Percentiles rank a stretch among this genome's conserved stretches.
These are phyloP conservation scores for Gobio occitaniae DNA, from an alignment of 2,797 vertebrate species.

Conservation along the genomic window DNA sequence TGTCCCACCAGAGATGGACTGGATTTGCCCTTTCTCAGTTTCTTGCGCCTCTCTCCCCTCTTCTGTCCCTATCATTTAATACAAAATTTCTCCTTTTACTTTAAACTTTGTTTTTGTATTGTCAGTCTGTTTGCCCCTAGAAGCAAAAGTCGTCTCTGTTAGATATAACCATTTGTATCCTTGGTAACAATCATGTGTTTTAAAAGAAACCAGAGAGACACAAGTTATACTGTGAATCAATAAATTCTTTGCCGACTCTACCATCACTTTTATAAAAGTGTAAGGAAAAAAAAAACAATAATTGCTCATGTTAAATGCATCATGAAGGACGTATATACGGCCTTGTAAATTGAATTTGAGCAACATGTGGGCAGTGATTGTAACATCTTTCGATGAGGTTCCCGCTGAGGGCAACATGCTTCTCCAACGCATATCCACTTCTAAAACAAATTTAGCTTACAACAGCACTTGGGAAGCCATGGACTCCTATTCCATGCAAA, in stretches of 20 bases:
- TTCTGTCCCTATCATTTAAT: background rate
- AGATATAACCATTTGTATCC: slow-evolving; percentile 14
- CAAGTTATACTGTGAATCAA: slow-evolving; percentile 20
- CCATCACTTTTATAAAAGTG: background rate
- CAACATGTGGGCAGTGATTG: slow-evolving; percentile 24
- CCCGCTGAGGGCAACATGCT: background rate
- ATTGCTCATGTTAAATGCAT: slow-evolving; percentile 23
- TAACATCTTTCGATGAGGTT: background rate
- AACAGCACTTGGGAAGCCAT: slow-evolving; percentile 14
- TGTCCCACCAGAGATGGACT: slow-evolving; percentile 76
- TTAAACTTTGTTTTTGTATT: background rate
- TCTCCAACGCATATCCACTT: slow-evolving; percentile 17
- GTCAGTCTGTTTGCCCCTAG: background rate
- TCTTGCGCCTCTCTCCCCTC: slow-evolving; percentile 67
- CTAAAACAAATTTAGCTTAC: slow-evolving; percentile 36
- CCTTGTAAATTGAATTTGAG: slow-evolving; percentile 17
- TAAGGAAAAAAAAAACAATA: background rate
- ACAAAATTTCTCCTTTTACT: background rate
- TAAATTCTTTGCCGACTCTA: background rate
- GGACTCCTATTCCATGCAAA: slow-evolving; percentile 57
- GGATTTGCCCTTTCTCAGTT: slow-evolving; percentile 69
- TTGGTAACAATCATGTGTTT: slow-evolving; percentile 21
- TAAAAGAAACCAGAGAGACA: background rate
- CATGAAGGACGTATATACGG: slow-evolving; percentile 11
- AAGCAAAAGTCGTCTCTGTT: background rate